These are phyloP conservation scores for Chaetorhynchus papuensis DNA, from an alignment of 2,113 vertebrate species.

Conservation along the genomic window DNA sequence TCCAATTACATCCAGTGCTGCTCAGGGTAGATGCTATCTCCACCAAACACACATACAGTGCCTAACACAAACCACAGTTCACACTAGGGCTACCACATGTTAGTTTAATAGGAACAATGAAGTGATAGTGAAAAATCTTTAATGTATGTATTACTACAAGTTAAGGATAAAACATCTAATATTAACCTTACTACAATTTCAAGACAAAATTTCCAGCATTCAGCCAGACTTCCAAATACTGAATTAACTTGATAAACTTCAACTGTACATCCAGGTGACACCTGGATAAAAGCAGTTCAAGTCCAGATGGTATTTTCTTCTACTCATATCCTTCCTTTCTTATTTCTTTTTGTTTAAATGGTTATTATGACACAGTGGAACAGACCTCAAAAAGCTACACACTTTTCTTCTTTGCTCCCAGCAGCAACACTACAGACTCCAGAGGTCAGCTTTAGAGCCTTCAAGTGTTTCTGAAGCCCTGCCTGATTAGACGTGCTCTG, in stretches of 20 bases:
- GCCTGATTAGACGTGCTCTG: background rate
- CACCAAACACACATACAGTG: background rate
- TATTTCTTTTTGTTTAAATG: background rate
- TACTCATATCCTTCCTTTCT: background rate
- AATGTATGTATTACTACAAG: background rate
- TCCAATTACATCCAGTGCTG: background rate
- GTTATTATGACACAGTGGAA: background rate
- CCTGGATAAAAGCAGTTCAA: background rate
- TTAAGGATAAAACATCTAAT: background rate
- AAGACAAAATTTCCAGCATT: background rate
- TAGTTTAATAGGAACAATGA: background rate
- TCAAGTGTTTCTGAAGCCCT: constrained; percentile 14
- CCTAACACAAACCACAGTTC: background rate
- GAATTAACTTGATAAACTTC: background rate
- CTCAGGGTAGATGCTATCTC: background rate
- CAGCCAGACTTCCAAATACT: background rate
- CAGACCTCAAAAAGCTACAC: background rate
- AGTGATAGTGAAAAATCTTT: background rate
- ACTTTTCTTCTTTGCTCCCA: background rate
- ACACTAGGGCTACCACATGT: background rate
- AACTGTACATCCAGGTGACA: background rate
- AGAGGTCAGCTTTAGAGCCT: constrained; percentile 30
- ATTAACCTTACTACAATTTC: background rate
- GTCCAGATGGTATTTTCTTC: background rate
- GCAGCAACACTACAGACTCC: background rate